Evolutionary conservation across 2,797 vertebrate species (phyloP).

Genomic region (Sebastes hubbsi): DNA sequence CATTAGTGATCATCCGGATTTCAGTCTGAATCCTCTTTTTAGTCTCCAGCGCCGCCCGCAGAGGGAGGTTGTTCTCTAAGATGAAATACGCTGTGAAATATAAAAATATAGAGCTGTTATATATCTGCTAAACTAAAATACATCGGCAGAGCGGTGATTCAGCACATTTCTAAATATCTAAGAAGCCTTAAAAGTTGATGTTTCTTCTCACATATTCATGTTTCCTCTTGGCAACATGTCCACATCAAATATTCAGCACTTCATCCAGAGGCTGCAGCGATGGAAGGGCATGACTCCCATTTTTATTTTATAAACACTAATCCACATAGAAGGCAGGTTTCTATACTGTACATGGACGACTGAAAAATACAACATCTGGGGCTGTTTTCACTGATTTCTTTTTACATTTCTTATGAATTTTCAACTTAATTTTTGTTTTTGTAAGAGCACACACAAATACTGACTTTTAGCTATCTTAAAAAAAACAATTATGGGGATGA

Average conservation of each 20-base stretch:
- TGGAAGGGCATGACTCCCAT: not conserved
- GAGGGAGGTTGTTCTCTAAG: constrained; percentile 79
- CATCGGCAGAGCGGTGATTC: not conserved
- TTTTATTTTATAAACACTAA: constrained; percentile 25
- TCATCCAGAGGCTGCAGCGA: constrained; percentile 5
- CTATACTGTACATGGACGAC: not conserved
- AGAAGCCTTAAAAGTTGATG: not conserved
- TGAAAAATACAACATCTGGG: not conserved
- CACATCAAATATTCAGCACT: constrained; percentile 35
- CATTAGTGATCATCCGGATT: constrained; percentile 62
- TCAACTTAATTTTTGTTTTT: not conserved
- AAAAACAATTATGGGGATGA: not conserved
- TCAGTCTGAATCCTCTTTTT: constrained; percentile 63
- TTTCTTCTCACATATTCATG: not conserved
- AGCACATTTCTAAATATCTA: not conserved
- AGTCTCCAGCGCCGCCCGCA: constrained; percentile 66
- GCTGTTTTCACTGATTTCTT: not conserved
- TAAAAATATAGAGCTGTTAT: not conserved
- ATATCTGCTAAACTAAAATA: not conserved
- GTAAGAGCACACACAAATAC: not conserved
- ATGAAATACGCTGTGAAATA: constrained; percentile 73
- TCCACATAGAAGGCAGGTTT: not conserved
- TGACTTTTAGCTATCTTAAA: not conserved
- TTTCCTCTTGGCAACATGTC: not conserved
- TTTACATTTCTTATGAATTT: fast-evolving